Percentiles rank a stretch among this genome's conserved stretches.
These are phyloP conservation scores for Erithacus rubecula DNA, from an alignment of 2,797 vertebrate genomes.

Conservation along the genomic window DNA sequence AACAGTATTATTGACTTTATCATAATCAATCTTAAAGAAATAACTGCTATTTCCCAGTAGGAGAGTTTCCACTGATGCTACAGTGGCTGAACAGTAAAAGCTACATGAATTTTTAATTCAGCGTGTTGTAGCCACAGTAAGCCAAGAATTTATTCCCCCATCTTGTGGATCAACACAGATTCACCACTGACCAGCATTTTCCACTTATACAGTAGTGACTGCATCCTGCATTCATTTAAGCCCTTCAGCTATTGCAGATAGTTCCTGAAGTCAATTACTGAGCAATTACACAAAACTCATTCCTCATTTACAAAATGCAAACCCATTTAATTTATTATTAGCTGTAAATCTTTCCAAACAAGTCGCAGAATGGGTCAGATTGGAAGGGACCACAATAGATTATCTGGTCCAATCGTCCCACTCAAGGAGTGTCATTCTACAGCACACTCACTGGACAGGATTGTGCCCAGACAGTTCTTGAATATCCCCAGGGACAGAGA, in stretches of 20 bases:
- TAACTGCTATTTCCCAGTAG: background rate
- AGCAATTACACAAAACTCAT: background rate
- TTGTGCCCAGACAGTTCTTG: background rate
- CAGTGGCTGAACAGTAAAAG: background rate
- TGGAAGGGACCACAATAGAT: background rate
- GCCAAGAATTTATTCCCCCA: background rate
- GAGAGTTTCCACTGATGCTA: background rate
- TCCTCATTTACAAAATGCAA: background rate
- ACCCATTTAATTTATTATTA: background rate
- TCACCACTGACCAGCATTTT: background rate
- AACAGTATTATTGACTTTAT: background rate
- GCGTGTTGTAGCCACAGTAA: background rate
- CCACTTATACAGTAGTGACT: background rate
- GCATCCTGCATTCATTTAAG: background rate
- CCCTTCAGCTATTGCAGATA: background rate
- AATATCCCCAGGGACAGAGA: background rate
- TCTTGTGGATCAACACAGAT: background rate
- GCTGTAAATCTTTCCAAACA: background rate
- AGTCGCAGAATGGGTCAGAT: background rate
- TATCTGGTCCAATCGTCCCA: background rate
- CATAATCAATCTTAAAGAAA: background rate
- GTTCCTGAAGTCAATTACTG: background rate
- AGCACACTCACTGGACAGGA: fast-evolving
- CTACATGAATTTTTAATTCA: background rate
- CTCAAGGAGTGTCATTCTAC: background rate